Percentiles rank a stretch among this genome's conserved stretches.
These are phyloP conservation scores for Colletes gigas DNA, from an alignment of 1,140 invertebrate species.

Conservation along the genomic window DNA sequence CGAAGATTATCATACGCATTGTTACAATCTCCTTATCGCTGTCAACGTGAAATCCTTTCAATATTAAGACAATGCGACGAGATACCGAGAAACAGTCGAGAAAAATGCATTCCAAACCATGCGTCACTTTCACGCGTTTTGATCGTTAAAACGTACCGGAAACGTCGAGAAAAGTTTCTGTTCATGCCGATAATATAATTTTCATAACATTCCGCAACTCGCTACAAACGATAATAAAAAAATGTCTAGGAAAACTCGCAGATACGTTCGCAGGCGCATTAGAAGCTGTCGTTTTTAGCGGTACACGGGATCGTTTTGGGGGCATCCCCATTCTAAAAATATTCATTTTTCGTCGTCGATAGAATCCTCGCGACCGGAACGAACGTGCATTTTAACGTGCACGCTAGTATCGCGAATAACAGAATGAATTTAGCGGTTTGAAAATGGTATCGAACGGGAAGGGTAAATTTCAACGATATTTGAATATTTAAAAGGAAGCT, in stretches of 20 bases:
- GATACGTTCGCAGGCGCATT: conserved; percentile 28
- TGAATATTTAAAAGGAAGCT: conserved; percentile 67
- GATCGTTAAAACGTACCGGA: neutral
- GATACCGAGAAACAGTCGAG: conserved; percentile 16
- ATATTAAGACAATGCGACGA: conserved; percentile 29
- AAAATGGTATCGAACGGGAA: conserved; percentile 24
- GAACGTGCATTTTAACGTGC: neutral
- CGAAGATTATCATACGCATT: neutral
- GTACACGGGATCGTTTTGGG: neutral
- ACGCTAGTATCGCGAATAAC: conserved; percentile 28
- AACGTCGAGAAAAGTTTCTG: neutral
- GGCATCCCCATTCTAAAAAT: too few relatives aligned
- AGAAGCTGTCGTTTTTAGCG: neutral
- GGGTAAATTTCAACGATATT: conserved; percentile 31
- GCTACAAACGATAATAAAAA: neutral
- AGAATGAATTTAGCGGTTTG: conserved; percentile 30
- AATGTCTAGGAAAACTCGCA: conserved; percentile 16
- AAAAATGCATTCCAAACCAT: conserved; percentile 4
- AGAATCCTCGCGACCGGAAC: conserved; percentile 48
- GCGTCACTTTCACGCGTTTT: conserved; percentile 1
- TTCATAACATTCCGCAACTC: neutral
- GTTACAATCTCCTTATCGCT: conserved; percentile 11
- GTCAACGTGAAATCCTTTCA: neutral
- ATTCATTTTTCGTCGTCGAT: too few relatives aligned
- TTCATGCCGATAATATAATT: neutral